These are phyloP conservation scores for Caenorhabditis auriculariae DNA, from an alignment of 2,888 invertebrate species.

Conservation along the genomic window DNA sequence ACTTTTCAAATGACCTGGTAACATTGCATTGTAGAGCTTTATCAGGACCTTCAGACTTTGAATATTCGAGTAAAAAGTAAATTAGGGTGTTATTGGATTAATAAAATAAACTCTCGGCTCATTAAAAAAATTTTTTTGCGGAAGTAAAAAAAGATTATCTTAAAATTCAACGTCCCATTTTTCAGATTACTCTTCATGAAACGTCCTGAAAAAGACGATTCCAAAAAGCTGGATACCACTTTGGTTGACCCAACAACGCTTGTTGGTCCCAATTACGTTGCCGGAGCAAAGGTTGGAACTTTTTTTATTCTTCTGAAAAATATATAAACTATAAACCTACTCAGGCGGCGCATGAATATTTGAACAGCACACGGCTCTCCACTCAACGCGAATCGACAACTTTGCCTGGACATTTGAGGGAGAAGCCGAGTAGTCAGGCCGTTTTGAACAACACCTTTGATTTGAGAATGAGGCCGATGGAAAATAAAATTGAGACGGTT, in stretches of 20 bases:
- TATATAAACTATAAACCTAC: not conserved
- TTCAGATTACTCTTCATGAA: slow-evolving; percentile 54
- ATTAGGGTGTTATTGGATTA: no score
- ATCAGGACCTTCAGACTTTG: no score
- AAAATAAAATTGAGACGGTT: slow-evolving; percentile 30
- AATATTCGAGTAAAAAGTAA: no score
- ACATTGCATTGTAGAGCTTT: no score
- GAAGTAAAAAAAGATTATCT: no score
- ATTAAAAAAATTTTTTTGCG: no score
- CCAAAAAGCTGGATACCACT: slow-evolving; percentile 15
- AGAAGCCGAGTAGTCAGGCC: slow-evolving; percentile 29
- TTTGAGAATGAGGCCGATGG: slow-evolving; percentile 22
- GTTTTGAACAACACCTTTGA: slow-evolving; percentile 34
- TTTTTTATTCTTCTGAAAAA: slow-evolving; percentile 3
- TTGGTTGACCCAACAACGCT: slow-evolving; percentile 33
- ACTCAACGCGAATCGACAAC: slow-evolving; percentile 4
- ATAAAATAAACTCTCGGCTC: no score
- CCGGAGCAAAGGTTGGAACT: slow-evolving; percentile 27
- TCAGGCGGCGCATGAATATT: slow-evolving; percentile 25
- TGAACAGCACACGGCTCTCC: slow-evolving; percentile 6
- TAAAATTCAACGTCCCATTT: no score
- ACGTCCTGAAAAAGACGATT: slow-evolving; percentile 45
- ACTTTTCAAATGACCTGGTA: no score
- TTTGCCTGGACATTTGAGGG: slow-evolving; percentile 16
- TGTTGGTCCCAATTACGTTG: slow-evolving; percentile 32